phyloP scores from a whole-genome alignment of 2,113 vertebrate species.

The Mirza zaza region DNA sequence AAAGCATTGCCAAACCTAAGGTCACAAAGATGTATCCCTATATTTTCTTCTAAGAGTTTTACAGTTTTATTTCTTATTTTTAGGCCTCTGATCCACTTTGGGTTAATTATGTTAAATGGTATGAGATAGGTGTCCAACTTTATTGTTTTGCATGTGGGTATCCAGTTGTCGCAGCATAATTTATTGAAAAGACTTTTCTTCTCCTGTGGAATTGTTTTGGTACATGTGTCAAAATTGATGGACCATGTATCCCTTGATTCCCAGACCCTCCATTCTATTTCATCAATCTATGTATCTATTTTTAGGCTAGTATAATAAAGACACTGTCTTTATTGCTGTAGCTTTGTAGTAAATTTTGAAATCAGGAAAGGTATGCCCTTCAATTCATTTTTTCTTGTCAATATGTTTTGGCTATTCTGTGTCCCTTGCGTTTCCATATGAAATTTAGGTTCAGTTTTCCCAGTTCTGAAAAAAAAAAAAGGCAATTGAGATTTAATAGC shows the following conservation, averaged over 20 bases:
- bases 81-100: background rate
- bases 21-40: background rate
- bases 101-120: background rate
- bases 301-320: background rate
- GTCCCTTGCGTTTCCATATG: background rate
- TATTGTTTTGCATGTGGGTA: background rate
- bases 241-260: background rate
- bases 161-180: background rate
- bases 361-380: background rate
- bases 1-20: background rate
- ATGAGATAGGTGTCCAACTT: background rate
- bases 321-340: background rate
- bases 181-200: background rate
- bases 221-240: background rate
- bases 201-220: background rate
- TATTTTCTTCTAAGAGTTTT: background rate
- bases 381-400: conserved; percentile 7
- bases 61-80: background rate
- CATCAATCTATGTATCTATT: background rate
- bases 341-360: conserved; percentile 1
- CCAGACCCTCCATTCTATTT: background rate
- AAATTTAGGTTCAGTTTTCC: conserved; percentile 36
- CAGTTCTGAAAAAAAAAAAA: background rate
- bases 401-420: background rate
- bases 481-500: background rate